Conservation (phyloP, 2,113 vertebrate species). For the Oenanthe oenanthe region DNA sequence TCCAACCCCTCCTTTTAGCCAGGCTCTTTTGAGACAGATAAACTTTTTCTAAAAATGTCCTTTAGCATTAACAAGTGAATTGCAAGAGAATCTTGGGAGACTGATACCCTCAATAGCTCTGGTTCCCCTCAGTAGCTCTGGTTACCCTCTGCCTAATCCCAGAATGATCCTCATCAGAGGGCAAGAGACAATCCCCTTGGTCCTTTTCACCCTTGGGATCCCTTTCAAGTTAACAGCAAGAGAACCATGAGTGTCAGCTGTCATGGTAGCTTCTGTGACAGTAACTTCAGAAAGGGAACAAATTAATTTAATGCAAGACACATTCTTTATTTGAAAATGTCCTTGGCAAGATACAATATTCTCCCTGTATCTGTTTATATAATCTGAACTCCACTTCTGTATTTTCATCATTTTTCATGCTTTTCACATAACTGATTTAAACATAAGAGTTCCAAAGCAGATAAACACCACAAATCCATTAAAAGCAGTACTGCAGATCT, state of each 20-base stretch:
- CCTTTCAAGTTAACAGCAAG: not conserved
- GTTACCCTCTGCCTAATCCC: not conserved
- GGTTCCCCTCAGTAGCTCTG: not conserved
- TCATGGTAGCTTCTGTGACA: not conserved
- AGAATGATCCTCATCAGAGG: not conserved
- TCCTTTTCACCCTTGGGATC: not conserved
- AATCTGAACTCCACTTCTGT: not conserved
- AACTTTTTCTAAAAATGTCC: not conserved
- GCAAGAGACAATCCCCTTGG: not conserved
- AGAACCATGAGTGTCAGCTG: not conserved
- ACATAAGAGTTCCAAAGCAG: not conserved
- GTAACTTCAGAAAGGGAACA: not conserved
- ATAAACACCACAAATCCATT: slow-evolving; percentile 25
- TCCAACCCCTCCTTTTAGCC: not conserved
- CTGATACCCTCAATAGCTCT: not conserved
- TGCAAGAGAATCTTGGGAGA: not conserved
- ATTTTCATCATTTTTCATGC: slow-evolving; percentile 24
- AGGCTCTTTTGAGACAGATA: not conserved
- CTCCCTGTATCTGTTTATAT: not conserved
- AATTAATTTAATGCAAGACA: slow-evolving; percentile 9
- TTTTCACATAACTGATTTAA: slow-evolving; percentile 23
- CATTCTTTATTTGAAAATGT: not conserved
- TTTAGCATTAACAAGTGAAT: not conserved
- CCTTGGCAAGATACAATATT: slow-evolving; percentile 5
- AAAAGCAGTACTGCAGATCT: not conserved